A percentile compares a stretch with the other conserved stretches of the same genome.
Conservation (phyloP, 2,113 vertebrate species). For the Leucosticte australis region DNA sequence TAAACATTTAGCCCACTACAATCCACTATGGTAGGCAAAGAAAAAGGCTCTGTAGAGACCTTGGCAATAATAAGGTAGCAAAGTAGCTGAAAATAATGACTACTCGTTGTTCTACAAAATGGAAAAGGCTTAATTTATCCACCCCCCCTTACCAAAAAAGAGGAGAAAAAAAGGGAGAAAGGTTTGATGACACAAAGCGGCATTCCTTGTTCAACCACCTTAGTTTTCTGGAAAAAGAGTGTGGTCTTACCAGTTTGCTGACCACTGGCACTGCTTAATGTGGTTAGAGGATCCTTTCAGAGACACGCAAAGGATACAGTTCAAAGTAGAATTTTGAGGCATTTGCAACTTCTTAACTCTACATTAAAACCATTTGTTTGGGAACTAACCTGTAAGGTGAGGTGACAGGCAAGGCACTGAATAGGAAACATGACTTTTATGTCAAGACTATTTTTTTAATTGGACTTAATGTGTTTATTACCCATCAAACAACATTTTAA, state of each 20-base stretch:
- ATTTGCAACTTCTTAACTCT: background rate
- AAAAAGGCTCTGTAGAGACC: slow-evolving; percentile 74
- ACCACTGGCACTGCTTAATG: background rate
- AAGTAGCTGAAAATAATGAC: slow-evolving; percentile 72
- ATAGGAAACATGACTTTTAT: background rate
- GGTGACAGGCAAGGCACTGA: background rate
- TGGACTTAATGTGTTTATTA: background rate
- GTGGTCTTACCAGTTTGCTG: slow-evolving; percentile 12
- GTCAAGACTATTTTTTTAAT: background rate
- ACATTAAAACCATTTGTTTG: background rate
- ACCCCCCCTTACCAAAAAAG: background rate
- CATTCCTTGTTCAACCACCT: slow-evolving; percentile 34
- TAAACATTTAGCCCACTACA: slow-evolving; percentile 89
- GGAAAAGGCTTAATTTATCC: slow-evolving; percentile 71
- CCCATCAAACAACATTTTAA: background rate
- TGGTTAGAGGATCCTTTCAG: background rate
- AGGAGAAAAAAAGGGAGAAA: background rate
- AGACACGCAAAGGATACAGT: background rate
- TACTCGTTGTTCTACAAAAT: slow-evolving; percentile 68
- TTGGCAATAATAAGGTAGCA: slow-evolving; percentile 74
- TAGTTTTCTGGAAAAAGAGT: background rate
- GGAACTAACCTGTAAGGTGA: background rate
- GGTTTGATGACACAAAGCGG: slow-evolving; percentile 54
- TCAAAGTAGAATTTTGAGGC: background rate
- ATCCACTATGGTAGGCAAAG: slow-evolving; percentile 74